These are phyloP conservation scores for Diadumene lineata DNA, from an alignment of 92 coral and sea anemone genomes.

Conservation along the genomic window DNA sequence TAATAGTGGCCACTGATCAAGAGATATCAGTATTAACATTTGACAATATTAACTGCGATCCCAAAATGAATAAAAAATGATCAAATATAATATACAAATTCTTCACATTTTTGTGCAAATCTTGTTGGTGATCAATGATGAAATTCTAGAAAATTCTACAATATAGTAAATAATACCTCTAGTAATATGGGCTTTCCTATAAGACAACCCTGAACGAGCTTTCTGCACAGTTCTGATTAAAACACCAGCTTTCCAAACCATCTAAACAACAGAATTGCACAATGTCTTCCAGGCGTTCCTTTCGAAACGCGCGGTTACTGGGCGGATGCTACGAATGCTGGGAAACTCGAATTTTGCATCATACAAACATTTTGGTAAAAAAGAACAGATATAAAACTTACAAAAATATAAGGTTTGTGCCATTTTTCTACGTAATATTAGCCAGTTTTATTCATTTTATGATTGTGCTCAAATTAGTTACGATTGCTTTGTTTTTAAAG, in stretches of 20 bases:
- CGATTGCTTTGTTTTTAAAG: too few species aligned
- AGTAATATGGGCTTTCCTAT: background rate
- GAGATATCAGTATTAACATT: too few species aligned
- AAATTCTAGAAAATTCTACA: too few species aligned
- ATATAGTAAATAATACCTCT: slow-evolving; percentile 27
- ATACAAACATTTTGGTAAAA: background rate
- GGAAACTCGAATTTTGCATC: background rate
- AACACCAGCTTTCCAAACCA: slow-evolving; percentile 1
- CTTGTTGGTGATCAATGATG: too few species aligned
- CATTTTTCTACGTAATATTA: background rate
- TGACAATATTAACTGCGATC: too few species aligned
- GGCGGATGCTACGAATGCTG: slow-evolving; percentile 10
- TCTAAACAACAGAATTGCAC: slow-evolving; percentile 3
- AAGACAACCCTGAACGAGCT: background rate
- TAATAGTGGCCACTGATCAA: too few species aligned
- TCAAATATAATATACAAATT: too few species aligned
- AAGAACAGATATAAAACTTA: too few species aligned
- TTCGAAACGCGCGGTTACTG: background rate
- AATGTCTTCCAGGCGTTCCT: slow-evolving; percentile 34
- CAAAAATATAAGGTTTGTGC: slow-evolving; percentile 1
- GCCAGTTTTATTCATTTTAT: background rate
- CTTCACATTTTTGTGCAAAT: too few species aligned
- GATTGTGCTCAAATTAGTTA: too few species aligned
- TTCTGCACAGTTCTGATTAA: slow-evolving; percentile 2
- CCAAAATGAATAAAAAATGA: too few species aligned